Conservation (phyloP, 2,113 vertebrate genomes). For the Sphyrna mokarran region DNA sequence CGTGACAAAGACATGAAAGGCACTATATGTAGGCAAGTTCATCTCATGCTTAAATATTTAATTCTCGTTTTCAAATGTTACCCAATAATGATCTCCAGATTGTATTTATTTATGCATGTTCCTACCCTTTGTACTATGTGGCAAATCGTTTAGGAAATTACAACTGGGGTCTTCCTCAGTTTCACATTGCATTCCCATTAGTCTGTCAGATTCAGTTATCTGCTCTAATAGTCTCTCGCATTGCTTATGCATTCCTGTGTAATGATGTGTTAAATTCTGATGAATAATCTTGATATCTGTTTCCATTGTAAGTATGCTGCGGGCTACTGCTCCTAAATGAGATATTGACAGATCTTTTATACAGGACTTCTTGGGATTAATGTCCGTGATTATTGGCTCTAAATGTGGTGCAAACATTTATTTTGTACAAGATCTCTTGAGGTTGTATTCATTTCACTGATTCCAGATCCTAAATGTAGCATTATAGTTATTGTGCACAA, state of each 20-base stretch:
- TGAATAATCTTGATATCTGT: slow-evolving; percentile 27
- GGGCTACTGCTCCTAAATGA: slow-evolving; percentile 21
- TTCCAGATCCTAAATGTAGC: slow-evolving; percentile 1
- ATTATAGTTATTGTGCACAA: background rate
- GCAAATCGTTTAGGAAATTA: background rate
- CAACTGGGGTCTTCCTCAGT: background rate
- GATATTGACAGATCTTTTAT: slow-evolving; percentile 21
- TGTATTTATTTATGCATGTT: background rate
- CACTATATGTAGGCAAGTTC: background rate
- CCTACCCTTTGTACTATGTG: background rate
- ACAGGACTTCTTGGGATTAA: slow-evolving; percentile 13
- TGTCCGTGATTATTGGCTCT: slow-evolving; percentile 10
- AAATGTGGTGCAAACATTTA: background rate
- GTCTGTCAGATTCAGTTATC: slow-evolving; percentile 10
- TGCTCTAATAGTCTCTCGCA: slow-evolving; percentile 1
- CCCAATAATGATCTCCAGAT: background rate
- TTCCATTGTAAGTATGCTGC: slow-evolving; percentile 28
- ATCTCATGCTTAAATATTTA: background rate
- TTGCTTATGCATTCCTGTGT: slow-evolving; percentile 27
- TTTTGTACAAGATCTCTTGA: background rate
- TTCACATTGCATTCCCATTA: background rate
- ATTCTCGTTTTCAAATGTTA: background rate
- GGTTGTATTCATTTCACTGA: background rate
- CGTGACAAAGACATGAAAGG: background rate
- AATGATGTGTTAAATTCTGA: slow-evolving; percentile 28